Conservation (phyloP, 2,888 invertebrate species). For the Caenorhabditis sp. region DNA sequence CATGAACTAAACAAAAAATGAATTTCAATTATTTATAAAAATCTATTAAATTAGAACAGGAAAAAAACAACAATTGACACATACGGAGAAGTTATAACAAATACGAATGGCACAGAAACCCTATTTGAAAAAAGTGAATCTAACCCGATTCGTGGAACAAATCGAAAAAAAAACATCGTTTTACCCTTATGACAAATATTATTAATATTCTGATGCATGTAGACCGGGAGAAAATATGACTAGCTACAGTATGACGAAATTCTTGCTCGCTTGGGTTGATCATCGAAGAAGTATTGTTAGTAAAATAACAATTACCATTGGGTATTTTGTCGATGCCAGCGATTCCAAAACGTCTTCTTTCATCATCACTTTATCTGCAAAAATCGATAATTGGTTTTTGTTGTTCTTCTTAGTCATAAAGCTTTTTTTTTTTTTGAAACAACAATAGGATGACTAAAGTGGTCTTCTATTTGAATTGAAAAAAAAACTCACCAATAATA, state of each 20-base stretch:
- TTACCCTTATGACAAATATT: background rate
- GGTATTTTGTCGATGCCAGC: background rate
- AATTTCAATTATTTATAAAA: too few relatives aligned
- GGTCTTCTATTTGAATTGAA: too few relatives aligned
- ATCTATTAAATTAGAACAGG: too few relatives aligned
- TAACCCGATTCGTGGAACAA: background rate
- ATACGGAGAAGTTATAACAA: background rate
- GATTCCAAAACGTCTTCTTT: background rate
- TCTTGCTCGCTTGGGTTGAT: background rate
- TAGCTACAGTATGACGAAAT: background rate
- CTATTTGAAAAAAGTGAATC: background rate
- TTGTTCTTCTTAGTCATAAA: conserved; percentile 11
- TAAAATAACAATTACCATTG: background rate
- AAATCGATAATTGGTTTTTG: too few relatives aligned
- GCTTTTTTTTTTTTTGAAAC: conserved; percentile 25
- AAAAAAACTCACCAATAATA: background rate
- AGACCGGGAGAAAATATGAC: background rate
- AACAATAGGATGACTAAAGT: too few relatives aligned
- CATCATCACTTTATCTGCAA: background rate
- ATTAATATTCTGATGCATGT: background rate
- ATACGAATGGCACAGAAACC: background rate
- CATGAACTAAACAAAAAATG: too few relatives aligned
- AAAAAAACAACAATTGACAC: background rate
- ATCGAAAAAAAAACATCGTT: background rate
- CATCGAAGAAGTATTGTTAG: background rate